Evolutionary conservation across 2,113 vertebrate genomes (phyloP).

Genomic region (Ivindomyrus marchei): DNA sequence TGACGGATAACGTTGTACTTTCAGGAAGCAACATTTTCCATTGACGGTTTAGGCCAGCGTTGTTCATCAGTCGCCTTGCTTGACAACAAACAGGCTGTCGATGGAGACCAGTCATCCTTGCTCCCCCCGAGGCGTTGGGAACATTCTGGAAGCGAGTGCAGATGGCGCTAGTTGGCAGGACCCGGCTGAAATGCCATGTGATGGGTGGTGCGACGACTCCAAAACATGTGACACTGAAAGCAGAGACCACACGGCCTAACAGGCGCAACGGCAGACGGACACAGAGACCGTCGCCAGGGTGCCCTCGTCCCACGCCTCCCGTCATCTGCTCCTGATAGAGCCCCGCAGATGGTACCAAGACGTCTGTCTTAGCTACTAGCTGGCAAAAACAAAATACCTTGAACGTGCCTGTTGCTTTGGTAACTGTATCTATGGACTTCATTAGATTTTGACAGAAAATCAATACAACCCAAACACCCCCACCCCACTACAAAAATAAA

Average conservation of each 20-base stretch:
- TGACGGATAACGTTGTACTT: not conserved
- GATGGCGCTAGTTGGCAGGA: slow-evolving; percentile 42
- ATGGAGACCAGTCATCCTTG: slow-evolving; percentile 1
- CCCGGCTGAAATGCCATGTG: slow-evolving; percentile 25
- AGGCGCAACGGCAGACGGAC: not conserved
- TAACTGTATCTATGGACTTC: slow-evolving; percentile 26
- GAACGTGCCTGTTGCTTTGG: slow-evolving; percentile 24
- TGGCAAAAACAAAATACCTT: not conserved
- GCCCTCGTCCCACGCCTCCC: not conserved
- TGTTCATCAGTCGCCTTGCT: not conserved
- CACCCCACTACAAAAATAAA: not conserved
- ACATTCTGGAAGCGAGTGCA: slow-evolving; percentile 35
- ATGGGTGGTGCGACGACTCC: not conserved
- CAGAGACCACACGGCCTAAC: not conserved
- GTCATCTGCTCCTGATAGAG: not conserved
- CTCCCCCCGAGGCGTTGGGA: not conserved
- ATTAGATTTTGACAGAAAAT: not conserved
- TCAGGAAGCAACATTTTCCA: not conserved
- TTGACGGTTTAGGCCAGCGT: not conserved
- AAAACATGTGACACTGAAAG: not conserved
- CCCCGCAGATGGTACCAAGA: not conserved
- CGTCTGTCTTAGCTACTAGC: not conserved
- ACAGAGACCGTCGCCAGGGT: not conserved
- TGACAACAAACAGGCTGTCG: not conserved
- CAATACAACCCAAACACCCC: not conserved